These are phyloP conservation scores for Ptychobarbus kaznakovi DNA, from an alignment of 2,797 vertebrate genomes.

Conservation along the genomic window DNA sequence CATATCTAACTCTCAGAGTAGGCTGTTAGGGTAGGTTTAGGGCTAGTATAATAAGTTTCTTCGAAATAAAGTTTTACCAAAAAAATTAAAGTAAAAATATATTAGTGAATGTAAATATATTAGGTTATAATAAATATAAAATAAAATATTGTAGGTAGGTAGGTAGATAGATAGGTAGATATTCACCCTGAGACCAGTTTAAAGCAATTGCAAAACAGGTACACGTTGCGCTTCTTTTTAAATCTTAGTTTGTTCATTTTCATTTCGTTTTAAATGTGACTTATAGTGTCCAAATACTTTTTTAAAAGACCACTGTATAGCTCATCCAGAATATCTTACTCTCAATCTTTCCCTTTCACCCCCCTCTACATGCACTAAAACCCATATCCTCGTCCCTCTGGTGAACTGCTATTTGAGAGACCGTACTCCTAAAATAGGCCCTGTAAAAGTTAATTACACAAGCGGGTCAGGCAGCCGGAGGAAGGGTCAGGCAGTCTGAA, in stretches of 20 bases:
- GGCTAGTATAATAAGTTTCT: too few relatives aligned
- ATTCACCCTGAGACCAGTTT: neutral
- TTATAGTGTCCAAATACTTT: neutral
- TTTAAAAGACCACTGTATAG: neutral
- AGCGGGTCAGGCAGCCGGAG: conserved; percentile 50
- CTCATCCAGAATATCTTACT: neutral
- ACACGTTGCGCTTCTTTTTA: neutral
- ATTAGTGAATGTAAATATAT: too few relatives aligned
- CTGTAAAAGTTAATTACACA: conserved; percentile 62
- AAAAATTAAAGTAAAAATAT: too few relatives aligned
- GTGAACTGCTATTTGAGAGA: conserved; percentile 50
- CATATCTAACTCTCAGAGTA: too few relatives aligned
- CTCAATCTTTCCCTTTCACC: neutral
- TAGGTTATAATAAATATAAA: too few relatives aligned
- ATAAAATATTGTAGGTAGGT: too few relatives aligned
- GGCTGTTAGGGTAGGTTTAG: too few relatives aligned
- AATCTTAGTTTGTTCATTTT: neutral
- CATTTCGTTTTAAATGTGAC: neutral
- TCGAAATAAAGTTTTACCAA: too few relatives aligned
- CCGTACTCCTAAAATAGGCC: conserved; percentile 55
- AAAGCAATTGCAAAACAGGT: neutral
- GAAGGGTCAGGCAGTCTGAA: conserved; percentile 45
- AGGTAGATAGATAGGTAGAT: too few relatives aligned
- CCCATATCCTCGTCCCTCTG: conserved; percentile 35
- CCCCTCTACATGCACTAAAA: conserved; percentile 19